phyloP scores from a whole-genome alignment of 2,113 vertebrate genomes.

The Tauraco erythrolophus region DNA sequence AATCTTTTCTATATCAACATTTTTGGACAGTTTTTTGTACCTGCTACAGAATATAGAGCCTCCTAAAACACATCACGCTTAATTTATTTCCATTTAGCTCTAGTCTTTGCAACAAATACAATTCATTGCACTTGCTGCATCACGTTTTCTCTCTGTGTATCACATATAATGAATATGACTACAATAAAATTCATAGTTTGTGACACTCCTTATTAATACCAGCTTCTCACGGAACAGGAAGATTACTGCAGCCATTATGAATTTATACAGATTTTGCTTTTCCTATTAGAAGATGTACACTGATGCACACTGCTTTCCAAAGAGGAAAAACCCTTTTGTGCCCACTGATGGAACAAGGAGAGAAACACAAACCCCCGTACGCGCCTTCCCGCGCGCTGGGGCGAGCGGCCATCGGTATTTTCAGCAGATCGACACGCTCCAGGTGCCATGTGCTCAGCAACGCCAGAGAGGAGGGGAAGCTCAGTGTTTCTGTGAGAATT shows the following conservation, averaged over 20 bases:
- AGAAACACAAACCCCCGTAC: not conserved
- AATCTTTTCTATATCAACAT: not conserved
- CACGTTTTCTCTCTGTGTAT: slow-evolving; percentile 35
- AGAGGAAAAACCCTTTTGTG: not conserved
- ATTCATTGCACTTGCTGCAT: slow-evolving; percentile 23
- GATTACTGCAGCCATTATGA: slow-evolving; percentile 28
- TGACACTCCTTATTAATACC: slow-evolving; percentile 66
- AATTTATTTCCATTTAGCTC: slow-evolving; percentile 67
- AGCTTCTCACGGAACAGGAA: not conserved
- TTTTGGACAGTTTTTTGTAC: not conserved
- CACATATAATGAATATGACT: slow-evolving; percentile 56
- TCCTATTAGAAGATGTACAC: not conserved
- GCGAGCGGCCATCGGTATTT: fast-evolving
- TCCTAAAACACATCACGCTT: slow-evolving; percentile 23
- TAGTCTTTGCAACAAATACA: slow-evolving; percentile 49
- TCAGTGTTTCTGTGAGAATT: fast-evolving
- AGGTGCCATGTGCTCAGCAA: not conserved
- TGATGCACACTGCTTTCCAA: not conserved
- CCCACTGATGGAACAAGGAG: not conserved
- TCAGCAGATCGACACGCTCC: not conserved
- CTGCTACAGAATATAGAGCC: not conserved
- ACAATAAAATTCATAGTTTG: slow-evolving; percentile 64
- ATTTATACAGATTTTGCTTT: slow-evolving; percentile 9
- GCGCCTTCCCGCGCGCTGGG: fast-evolving
- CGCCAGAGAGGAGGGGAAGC: not conserved